Conservation (phyloP, 2,888 invertebrate species). For the Scaptodrosophila latifasciaeformis region DNA sequence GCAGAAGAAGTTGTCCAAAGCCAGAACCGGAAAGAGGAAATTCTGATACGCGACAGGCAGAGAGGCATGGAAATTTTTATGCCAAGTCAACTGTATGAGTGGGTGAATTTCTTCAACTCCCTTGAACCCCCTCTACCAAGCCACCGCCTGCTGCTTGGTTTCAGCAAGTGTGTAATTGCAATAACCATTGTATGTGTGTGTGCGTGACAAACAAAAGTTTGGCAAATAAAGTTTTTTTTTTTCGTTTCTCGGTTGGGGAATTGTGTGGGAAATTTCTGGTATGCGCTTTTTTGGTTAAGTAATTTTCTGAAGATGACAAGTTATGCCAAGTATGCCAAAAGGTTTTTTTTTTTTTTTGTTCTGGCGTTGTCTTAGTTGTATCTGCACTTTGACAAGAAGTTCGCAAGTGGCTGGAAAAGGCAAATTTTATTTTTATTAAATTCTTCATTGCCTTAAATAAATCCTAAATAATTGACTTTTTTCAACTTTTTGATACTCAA, state of each 20-base stretch:
- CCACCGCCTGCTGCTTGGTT: neutral
- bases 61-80: constrained; percentile 16
- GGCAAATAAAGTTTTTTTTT: constrained; percentile 18
- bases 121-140: too few relatives aligned
- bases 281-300: constrained; percentile 25
- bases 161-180: constrained; percentile 8
- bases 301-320: constrained; percentile 58
- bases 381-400: neutral
- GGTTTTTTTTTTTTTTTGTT: constrained; percentile 14
- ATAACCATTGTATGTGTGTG: constrained; percentile 14
- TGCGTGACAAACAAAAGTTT: constrained; percentile 19
- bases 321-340: constrained; percentile 37
- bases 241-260: constrained; percentile 2
- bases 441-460: too few relatives aligned
- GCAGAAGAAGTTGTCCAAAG: neutral
- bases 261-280: neutral
- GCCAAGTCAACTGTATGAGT: constrained; percentile 5
- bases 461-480: too few relatives aligned
- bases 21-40: constrained; percentile 1
- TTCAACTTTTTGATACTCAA: too few relatives aligned
- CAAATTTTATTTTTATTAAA: too few relatives aligned
- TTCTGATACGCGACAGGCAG: constrained; percentile 38
- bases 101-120: neutral
- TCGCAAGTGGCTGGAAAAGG: too few relatives aligned
- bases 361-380: neutral